A percentile compares a stretch with the other conserved stretches of the same genome.
phyloP scores from a whole-genome alignment of 2,888 invertebrate genomes.

The Caenorhabditis wallacei region DNA sequence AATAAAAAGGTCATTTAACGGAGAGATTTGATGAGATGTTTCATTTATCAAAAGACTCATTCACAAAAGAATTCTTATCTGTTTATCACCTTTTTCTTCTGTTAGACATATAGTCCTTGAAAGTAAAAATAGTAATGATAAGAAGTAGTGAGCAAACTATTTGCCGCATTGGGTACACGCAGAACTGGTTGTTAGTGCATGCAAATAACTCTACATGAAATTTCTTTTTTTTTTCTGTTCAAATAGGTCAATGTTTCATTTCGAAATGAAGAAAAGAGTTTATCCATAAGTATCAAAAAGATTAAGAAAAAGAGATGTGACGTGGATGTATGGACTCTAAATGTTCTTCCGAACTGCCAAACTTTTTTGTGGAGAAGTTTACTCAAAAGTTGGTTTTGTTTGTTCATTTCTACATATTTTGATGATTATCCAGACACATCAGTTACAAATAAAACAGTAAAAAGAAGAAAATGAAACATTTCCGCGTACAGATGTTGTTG shows the following conservation, averaged over 20 bases:
- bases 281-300: not conserved
- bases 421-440: conserved; percentile 25
- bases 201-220: conserved; percentile 39
- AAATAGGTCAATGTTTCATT: conserved; percentile 24
- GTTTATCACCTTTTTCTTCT: conserved; percentile 14
- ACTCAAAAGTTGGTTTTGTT: conserved; percentile 32
- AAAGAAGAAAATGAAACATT: not conserved
- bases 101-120: conserved; percentile 20
- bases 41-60: not conserved
- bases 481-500: conserved; percentile 4
- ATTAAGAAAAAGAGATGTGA: conserved; percentile 3
- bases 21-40: not conserved
- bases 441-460: conserved; percentile 15
- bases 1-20: conserved; percentile 31
- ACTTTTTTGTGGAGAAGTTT: conserved; percentile 27
- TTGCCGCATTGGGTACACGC: conserved; percentile 30
- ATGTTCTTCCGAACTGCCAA: conserved; percentile 25
- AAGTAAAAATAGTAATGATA: conserved; percentile 56
- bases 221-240: not conserved
- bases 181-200: conserved; percentile 42
- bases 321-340: conserved; percentile 48
- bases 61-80: conserved; percentile 8
- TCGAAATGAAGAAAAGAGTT: not conserved
- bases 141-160: conserved; percentile 47
- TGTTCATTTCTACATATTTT: conserved; percentile 26